Percentiles rank a stretch among this genome's conserved stretches.
Evolutionary conservation across 2,888 invertebrate genomes (phyloP).

Genomic region (Latrodectus elegans): DNA sequence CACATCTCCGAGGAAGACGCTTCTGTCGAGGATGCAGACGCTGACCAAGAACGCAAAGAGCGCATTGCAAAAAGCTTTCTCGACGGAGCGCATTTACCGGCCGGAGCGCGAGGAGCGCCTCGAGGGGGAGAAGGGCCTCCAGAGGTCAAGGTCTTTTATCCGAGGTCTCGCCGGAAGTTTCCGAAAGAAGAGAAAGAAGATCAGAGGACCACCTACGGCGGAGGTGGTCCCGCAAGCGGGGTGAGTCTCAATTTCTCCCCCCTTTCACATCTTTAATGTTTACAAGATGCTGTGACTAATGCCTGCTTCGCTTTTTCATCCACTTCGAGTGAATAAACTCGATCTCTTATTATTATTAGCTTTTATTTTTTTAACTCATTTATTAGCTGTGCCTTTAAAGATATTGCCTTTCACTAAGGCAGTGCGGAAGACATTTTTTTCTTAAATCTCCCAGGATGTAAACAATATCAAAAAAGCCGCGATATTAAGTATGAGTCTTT

Average conservation of each 20-base stretch:
- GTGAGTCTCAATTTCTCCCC: constrained; percentile 10
- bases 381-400: neutral
- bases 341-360: neutral
- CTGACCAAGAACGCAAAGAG: constrained; percentile 40
- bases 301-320: neutral
- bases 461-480: no score
- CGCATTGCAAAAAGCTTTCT: constrained; percentile 68
- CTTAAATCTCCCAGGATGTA: neutral
- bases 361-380: neutral
- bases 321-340: neutral
- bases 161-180: constrained; percentile 44
- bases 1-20: constrained; percentile 52
- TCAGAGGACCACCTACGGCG: neutral
- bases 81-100: constrained; percentile 65
- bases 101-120: constrained; percentile 62
- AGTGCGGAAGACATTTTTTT: neutral
- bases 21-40: constrained; percentile 51
- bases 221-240: constrained; percentile 53
- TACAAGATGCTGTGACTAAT: neutral
- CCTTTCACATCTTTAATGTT: no score
- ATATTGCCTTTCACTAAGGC: neutral
- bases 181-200: constrained; percentile 51
- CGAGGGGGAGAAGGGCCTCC: constrained; percentile 40
- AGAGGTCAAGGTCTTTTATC: constrained; percentile 59
- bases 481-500: no score